Percentiles rank a stretch among this genome's conserved stretches.
These are phyloP conservation scores for Mallateleia sp. DNA, from an alignment of 2,888 invertebrate species.

Conservation along the genomic window DNA sequence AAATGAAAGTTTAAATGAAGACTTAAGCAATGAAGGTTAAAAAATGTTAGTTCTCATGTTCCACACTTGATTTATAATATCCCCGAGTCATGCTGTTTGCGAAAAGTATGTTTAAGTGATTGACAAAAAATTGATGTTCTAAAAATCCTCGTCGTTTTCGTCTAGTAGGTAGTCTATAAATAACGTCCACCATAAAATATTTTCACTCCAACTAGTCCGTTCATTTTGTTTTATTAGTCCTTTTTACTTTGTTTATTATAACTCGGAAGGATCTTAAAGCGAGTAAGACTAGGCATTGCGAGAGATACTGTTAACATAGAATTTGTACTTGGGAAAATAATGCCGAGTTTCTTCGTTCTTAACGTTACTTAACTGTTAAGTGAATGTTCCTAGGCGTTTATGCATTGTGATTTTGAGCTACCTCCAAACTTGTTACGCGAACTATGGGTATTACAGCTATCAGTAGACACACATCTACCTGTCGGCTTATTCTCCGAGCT, in stretches of 20 bases:
- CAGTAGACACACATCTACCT: constrained; percentile 67
- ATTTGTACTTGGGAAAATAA: constrained; percentile 34
- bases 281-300: not conserved
- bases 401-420: constrained; percentile 69
- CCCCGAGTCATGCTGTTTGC: constrained; percentile 28
- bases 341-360: constrained; percentile 35
- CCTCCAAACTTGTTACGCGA: constrained; percentile 67
- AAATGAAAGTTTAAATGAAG: constrained; percentile 40
- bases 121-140: constrained; percentile 23
- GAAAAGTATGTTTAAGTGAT: constrained; percentile 30
- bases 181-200: not conserved
- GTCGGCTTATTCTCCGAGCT: constrained; percentile 62
- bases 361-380: constrained; percentile 65
- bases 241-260: constrained; percentile 20
- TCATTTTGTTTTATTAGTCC: too few relatives aligned
- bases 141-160: constrained; percentile 10
- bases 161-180: constrained; percentile 2
- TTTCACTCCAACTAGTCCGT: too few relatives aligned
- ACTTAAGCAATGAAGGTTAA: constrained; percentile 32
- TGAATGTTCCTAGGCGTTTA: constrained; percentile 57
- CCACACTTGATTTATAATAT: constrained; percentile 16
- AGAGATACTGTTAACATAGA: constrained; percentile 47
- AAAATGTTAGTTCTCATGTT: constrained; percentile 49
- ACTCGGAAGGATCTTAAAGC: not conserved
- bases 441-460: constrained; percentile 72